Conservation (phyloP, 2,113 vertebrate genomes). For the Burhinus oedicnemus region DNA sequence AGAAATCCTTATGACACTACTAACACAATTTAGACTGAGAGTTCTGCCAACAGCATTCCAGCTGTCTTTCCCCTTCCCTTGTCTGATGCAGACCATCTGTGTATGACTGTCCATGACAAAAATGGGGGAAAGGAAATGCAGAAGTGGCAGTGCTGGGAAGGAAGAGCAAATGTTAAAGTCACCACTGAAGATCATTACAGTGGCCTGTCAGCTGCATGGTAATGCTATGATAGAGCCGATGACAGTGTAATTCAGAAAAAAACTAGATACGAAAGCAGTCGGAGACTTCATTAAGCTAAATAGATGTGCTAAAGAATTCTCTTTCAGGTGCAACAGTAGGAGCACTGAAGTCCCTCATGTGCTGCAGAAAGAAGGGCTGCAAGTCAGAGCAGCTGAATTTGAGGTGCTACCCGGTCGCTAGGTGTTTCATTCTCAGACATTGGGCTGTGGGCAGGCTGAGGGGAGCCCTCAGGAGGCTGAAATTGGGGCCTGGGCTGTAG, state of each 20-base stretch:
- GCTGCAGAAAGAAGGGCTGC: neutral
- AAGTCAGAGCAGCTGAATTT: neutral
- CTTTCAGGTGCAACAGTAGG: neutral
- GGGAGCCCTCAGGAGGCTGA: neutral
- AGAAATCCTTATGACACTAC: neutral
- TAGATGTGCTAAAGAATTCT: neutral
- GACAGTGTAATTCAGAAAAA: neutral
- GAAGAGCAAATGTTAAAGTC: neutral
- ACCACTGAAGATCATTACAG: neutral
- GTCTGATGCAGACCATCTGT: neutral
- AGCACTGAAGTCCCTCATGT: neutral
- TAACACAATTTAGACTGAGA: neutral
- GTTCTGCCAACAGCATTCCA: neutral
- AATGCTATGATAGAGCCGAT: neutral
- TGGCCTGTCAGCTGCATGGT: neutral
- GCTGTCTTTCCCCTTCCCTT: neutral
- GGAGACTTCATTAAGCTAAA: neutral
- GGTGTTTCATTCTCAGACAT: neutral
- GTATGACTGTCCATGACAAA: neutral
- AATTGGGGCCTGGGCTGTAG: neutral
- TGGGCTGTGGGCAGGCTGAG: neutral
- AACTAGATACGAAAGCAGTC: neutral
- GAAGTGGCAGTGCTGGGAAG: neutral
- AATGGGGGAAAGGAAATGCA: neutral
- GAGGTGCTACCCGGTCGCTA: neutral